Base-by-base conservation (phyloP, 2,113 vertebrate genomes). In the Mellivora capensis region DNA sequence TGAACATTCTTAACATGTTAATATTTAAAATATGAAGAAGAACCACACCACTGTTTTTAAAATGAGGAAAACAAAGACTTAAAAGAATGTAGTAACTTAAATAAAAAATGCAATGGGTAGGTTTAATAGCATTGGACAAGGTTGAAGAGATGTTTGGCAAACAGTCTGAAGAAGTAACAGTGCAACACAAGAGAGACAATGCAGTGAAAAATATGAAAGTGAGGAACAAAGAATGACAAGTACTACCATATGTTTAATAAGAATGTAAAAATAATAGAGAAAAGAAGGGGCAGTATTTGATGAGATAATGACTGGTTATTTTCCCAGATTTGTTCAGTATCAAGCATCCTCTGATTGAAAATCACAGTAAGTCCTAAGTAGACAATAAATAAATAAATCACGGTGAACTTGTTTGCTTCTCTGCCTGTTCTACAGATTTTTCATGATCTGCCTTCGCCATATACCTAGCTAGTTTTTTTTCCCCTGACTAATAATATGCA, bases 261-360 rank as follows among this genome's bases (percentile, higher is more conserved):
- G 49, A 34, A 23, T 76, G 15, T 9, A 82, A 59, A 94, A 96
- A 59, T 34, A 49, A 83, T 6, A 87, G 34, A 37, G 10, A 81
- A 39, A 80, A n/a, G 62, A 97, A 93, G 39, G 37, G 29, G 12
- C 13, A 39, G 59, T 44, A 47, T 71, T 39, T 81, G 10, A 91
- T 88, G 57, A 80, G 29, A 81, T 88, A 52, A 39, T 85, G 47
- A 18, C 1, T 23, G 34, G 37, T 61, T 85, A 54, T 92, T 92
- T 97, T 88, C 64, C 25, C n/a, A 76, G 25, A 81, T 90, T 85
- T 92, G 25, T 86, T 92, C 42, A 89, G 11, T 88, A 27, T 42
- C 27, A 90, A 90, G 57, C 79, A 82, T 49, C 54, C 3, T 42
- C 72, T 92, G 69, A 61, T 82, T 92, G n/a, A 87, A 85, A 79